Percentiles rank a stretch among this genome's conserved stretches.
phyloP scores from a whole-genome alignment of 2,797 vertebrate species.

The Hybognathus amarus region DNA sequence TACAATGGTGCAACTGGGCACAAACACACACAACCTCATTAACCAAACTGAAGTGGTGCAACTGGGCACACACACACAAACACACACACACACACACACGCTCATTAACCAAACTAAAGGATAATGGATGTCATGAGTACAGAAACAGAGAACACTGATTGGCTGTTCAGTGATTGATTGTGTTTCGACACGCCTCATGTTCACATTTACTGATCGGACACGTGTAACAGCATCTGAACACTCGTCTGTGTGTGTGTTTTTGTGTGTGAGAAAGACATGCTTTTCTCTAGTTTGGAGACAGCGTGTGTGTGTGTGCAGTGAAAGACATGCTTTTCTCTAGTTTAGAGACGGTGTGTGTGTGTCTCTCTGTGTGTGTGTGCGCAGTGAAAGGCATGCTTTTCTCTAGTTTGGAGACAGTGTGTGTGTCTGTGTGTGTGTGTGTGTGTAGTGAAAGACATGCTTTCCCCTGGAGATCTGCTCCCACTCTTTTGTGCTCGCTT shows the following conservation, averaged over 20 bases:
- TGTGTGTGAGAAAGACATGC: no score
- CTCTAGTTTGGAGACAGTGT: no score
- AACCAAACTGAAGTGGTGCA: no score
- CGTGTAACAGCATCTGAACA: not conserved
- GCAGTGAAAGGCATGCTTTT: not conserved
- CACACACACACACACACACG: no score
- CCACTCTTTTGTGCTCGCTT: constrained; percentile 52
- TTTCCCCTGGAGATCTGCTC: constrained; percentile 42
- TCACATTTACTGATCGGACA: not conserved
- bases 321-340: constrained; percentile 47
- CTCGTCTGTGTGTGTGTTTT: not conserved
- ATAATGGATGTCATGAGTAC: not conserved
- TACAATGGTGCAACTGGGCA: not conserved
- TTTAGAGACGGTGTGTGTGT: no score
- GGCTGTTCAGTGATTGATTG: not conserved
- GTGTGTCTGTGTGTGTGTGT: no score
- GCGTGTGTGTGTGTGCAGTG: not conserved
- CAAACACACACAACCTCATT: not conserved
- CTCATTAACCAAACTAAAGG: not conserved
- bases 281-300: not conserved
- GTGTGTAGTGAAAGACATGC: no score
- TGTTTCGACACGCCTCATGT: not conserved
- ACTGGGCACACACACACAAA: no score
- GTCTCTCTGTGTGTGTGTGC: no score
- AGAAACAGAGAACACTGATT: not conserved